A percentile compares a stretch with the other conserved stretches of the same genome.
phyloP scores from a whole-genome alignment of 2,797 vertebrate genomes.

The Perdix hodgsoniae region DNA sequence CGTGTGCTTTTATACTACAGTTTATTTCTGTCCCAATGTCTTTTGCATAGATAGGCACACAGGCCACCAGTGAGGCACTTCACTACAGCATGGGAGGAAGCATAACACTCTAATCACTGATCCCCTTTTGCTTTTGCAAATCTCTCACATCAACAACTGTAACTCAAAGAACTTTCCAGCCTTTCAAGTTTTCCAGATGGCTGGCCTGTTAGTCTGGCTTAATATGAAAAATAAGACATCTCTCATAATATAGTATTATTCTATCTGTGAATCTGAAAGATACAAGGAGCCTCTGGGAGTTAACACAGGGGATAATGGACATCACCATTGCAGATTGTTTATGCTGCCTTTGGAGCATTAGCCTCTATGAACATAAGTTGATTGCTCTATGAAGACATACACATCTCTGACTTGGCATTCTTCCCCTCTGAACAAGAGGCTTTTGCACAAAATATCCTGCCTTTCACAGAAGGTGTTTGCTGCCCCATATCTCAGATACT shows the following conservation, averaged over 20 bases:
- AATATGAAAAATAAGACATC: not conserved
- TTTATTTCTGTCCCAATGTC: not conserved
- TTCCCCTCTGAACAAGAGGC: not conserved
- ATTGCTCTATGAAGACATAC: not conserved
- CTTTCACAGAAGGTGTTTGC: not conserved
- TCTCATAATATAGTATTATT: not conserved
- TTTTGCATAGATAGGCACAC: not conserved
- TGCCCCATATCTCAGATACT: not conserved
- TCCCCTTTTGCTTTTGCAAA: not conserved
- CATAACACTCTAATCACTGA: fast-evolving
- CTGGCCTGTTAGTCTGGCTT: not conserved
- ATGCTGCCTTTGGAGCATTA: not conserved
- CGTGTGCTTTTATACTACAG: not conserved
- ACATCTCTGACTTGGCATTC: not conserved
- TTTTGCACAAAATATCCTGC: not conserved
- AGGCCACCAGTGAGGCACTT: not conserved
- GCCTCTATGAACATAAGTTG: not conserved
- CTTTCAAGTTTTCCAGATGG: not conserved
- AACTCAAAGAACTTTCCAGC: not conserved
- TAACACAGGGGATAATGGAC: not conserved
- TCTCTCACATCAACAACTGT: not conserved
- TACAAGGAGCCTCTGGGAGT: not conserved
- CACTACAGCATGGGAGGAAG: not conserved
- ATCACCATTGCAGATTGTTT: not conserved
- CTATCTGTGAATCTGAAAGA: not conserved